Evolutionary conservation across 1,140 invertebrate genomes (phyloP).

Genomic region (Magallana ariakensis): DNA sequence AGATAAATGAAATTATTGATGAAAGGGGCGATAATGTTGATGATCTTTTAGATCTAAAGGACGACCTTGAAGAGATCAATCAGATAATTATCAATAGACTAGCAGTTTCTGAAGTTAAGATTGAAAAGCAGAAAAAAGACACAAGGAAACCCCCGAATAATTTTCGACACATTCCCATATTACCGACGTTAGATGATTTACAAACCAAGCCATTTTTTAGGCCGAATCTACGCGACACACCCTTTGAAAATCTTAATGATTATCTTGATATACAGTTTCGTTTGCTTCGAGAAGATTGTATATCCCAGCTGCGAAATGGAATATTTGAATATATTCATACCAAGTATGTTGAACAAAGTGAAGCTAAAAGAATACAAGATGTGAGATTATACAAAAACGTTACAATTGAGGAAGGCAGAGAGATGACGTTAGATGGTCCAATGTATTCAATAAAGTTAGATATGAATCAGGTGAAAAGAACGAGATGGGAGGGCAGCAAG

Average conservation of each 20-base stretch:
- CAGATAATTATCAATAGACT: neutral
- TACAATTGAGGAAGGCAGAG: constrained; percentile 44
- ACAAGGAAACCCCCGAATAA: constrained; percentile 66
- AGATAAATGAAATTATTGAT: neutral
- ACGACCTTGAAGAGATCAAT: neutral
- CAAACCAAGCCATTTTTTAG: constrained; percentile 79
- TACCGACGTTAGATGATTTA: constrained; percentile 65
- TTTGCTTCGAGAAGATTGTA: constrained; percentile 86
- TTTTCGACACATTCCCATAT: constrained; percentile 68
- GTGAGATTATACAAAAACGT: constrained; percentile 62
- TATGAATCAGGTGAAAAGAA: constrained; percentile 52
- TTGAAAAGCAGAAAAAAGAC: neutral
- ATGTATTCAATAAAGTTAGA: constrained; percentile 66
- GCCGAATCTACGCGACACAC: constrained; percentile 83
- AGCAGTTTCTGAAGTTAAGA: neutral
- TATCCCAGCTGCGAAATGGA: constrained; percentile 76
- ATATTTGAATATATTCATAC: constrained; percentile 59
- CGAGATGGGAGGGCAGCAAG: constrained; percentile 79
- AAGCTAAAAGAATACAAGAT: constrained; percentile 53
- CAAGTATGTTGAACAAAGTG: neutral
- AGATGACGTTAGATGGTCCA: constrained; percentile 50
- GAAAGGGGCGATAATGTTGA: neutral
- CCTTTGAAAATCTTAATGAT: constrained; percentile 84
- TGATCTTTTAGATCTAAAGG: neutral
- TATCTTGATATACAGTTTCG: constrained; percentile 90